Evolutionary conservation across 2,113 vertebrate genomes (phyloP).

Genomic region (Ursus arctos): DNA sequence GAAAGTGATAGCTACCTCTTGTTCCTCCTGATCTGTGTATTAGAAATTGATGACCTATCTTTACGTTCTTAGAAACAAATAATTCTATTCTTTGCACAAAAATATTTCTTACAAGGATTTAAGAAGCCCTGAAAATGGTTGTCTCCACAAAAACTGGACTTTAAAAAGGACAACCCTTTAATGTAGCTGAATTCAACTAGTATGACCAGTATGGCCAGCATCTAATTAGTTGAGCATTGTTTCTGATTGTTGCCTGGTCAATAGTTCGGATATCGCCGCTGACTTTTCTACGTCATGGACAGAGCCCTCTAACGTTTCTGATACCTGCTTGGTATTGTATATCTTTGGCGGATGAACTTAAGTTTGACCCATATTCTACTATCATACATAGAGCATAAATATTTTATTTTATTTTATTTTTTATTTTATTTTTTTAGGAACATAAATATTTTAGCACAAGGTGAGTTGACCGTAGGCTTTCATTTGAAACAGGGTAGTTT

Average conservation of each 20-base stretch:
- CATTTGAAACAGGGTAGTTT: slow-evolving; percentile 20
- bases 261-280: neutral
- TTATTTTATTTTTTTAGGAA: neutral
- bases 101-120: slow-evolving; percentile 80
- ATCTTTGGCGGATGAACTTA: neutral
- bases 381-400: neutral
- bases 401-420: neutral
- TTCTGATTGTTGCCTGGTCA: neutral
- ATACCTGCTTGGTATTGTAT: neutral
- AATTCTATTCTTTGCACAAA: slow-evolving; percentile 82
- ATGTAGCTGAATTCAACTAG: neutral
- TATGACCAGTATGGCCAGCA: neutral
- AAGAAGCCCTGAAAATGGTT: slow-evolving; percentile 63
- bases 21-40: slow-evolving; percentile 83
- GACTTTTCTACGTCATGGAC: neutral
- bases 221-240: neutral
- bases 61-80: slow-evolving; percentile 80
- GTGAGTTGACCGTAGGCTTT: neutral
- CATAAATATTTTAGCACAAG: neutral
- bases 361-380: neutral
- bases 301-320: neutral
- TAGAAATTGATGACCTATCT: slow-evolving; percentile 78
- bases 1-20: slow-evolving; percentile 80
- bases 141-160: neutral
- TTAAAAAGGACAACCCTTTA: neutral